A percentile compares a stretch with the other conserved stretches of the same genome.
Conservation (phyloP, 2,888 invertebrate species). For the Drosophila mimetica region DNA sequence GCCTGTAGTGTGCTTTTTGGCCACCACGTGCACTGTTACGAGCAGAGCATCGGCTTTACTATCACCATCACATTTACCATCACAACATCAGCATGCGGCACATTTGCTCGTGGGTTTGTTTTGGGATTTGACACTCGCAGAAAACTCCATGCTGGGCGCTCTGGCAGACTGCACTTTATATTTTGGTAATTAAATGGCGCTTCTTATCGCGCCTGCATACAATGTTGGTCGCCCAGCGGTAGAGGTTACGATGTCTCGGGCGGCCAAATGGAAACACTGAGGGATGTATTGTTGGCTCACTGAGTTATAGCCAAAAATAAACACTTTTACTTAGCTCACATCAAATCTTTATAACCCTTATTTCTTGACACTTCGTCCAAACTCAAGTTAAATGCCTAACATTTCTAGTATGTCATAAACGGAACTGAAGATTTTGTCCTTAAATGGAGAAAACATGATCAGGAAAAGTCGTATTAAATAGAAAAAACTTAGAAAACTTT, state of each 20-base stretch:
- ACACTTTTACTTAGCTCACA: neutral
- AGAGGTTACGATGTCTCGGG: slow-evolving; percentile 3
- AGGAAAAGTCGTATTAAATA: too few species aligned
- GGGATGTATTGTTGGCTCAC: neutral
- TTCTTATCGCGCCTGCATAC: slow-evolving; percentile 29
- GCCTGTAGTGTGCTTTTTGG: slow-evolving; percentile 64
- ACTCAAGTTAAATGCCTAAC: neutral
- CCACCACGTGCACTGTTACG: slow-evolving; percentile 68
- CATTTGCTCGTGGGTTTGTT: slow-evolving; percentile 63
- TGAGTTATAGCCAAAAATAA: neutral
- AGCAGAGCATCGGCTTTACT: slow-evolving; percentile 17
- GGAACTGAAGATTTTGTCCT: too few species aligned
- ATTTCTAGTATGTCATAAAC: too few species aligned
- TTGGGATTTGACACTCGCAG: slow-evolving; percentile 72
- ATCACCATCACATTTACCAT: neutral
- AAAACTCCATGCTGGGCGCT: slow-evolving; percentile 52
- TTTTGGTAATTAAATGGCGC: slow-evolving; percentile 35
- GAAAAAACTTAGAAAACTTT: too few species aligned
- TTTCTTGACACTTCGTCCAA: neutral
- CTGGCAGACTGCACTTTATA: slow-evolving; percentile 35
- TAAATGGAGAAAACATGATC: too few species aligned
- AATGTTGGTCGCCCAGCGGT: slow-evolving; percentile 14
- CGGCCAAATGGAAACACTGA: neutral
- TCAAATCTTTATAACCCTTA: neutral
- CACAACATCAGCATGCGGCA: slow-evolving; percentile 72